Base-by-base conservation (phyloP, 2,888 invertebrate genomes). In the Eudasyphora cyanicolor region DNA sequence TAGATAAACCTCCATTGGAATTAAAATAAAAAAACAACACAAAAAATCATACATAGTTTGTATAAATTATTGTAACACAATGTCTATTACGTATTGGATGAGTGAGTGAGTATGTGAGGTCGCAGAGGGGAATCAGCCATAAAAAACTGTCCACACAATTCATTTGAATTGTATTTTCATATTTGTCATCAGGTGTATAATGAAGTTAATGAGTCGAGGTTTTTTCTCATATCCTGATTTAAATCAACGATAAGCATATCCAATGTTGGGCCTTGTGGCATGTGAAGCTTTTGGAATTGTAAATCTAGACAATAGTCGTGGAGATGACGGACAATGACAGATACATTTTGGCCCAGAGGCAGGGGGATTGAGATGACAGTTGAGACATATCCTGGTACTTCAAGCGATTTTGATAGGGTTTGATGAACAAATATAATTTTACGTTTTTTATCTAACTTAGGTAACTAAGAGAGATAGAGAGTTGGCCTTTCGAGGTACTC, bases 31-130 rank as follows among this genome's bases (percentile, higher is more conserved):
- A 38, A 38, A 38, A 38, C 8, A 38, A 38, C 38, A n/a, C n/a
- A n/a, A n/a, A n/a, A n/a, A n/a, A n/a, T n/a, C n/a, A n/a, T n/a
- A n/a, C n/a, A n/a, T n/a, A n/a, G n/a, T n/a, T 21, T 19, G 54
- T 54, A 54, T 54, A 54, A 54, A 57, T 57, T 57, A 57, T 57
- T 27, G 1, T 27, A 57, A 57, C 14, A n/a, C n/a, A n/a, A n/a
- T n/a, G n/a, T n/a, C n/a, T n/a, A n/a, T n/a, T n/a, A n/a, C n/a
- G n/a, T 45, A 45, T 45, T 14, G 45, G 45, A n/a, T n/a, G n/a
- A n/a, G n/a, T n/a, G n/a, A n/a, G n/a, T n/a, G n/a, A n/a, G n/a
- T n/a, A n/a, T n/a, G n/a, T n/a, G n/a, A n/a, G n/a, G n/a, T n/a
- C n/a, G n/a, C n/a, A n/a, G n/a, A n/a, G 32, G 45, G 45, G 45